Evolutionary conservation across 2,797 vertebrate genomes (phyloP).

Genomic region (Gobio occitaniae): DNA sequence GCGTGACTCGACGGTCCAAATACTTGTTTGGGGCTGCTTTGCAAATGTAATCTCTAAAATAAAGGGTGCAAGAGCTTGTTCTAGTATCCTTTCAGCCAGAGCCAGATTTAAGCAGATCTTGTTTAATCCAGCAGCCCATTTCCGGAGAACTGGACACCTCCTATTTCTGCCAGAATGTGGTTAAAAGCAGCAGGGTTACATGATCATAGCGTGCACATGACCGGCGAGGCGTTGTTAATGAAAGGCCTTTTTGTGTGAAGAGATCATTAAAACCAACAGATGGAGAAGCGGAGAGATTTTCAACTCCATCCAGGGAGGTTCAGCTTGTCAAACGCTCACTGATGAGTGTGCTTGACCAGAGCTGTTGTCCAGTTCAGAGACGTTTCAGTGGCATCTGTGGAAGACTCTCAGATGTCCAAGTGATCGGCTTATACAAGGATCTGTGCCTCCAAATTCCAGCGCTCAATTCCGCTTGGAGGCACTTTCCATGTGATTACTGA

Average conservation of each 20-base stretch:
- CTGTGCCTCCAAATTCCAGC: conserved; percentile 22
- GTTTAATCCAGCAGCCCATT: conserved; percentile 44
- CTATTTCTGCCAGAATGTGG: conserved; percentile 41
- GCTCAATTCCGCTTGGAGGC: conserved; percentile 15
- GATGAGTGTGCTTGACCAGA: background rate
- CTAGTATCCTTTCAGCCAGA: conserved; percentile 20
- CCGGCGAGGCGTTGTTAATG: conserved; percentile 18
- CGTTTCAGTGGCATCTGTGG: background rate
- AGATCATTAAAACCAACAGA: conserved; percentile 40
- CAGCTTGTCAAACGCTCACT: conserved; percentile 5
- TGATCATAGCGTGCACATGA: conserved; percentile 41
- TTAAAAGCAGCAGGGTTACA: conserved; percentile 55
- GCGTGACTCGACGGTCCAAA: background rate
- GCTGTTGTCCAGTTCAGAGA: background rate
- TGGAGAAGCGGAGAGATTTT: conserved; percentile 19
- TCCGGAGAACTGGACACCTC: conserved; percentile 52
- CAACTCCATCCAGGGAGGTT: conserved; percentile 3
- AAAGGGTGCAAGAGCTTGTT: conserved; percentile 1
- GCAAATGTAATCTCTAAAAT: conserved; percentile 6
- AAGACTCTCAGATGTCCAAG: background rate
- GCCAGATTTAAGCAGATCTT: conserved; percentile 22
- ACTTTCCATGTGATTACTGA: conserved; percentile 53
- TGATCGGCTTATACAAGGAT: conserved; percentile 7
- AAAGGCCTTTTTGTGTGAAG: conserved; percentile 47
- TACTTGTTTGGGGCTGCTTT: background rate